A percentile compares a stretch with the other conserved stretches of the same genome.
Evolutionary conservation across 2,113 vertebrate species (phyloP).

Genomic region (Daubentonia madagascariensis): DNA sequence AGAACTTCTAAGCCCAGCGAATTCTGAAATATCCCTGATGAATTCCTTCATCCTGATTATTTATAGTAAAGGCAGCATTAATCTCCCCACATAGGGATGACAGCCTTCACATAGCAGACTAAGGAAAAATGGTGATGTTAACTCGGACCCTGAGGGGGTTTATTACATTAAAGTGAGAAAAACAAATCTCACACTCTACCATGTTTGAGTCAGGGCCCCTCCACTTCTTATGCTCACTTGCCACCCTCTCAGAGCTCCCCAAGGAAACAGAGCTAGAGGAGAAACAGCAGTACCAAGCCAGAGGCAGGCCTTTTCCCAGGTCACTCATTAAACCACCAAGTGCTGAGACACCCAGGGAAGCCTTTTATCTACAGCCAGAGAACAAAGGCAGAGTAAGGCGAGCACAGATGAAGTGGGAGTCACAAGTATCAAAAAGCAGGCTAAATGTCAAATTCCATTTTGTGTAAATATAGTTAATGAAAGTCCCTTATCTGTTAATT

Average conservation of each 20-base stretch:
- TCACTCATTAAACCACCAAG: neutral
- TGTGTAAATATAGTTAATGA: neutral
- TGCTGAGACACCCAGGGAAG: neutral
- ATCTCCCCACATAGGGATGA: conserved; percentile 68
- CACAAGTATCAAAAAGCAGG: neutral
- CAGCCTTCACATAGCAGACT: conserved; percentile 76
- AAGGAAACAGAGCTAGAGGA: neutral
- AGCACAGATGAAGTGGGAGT: neutral
- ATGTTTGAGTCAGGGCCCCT: neutral
- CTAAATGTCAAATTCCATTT: neutral
- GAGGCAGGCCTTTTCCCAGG: neutral
- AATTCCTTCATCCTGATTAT: conserved; percentile 51
- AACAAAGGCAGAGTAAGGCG: neutral
- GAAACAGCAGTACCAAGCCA: neutral
- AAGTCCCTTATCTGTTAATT: neutral
- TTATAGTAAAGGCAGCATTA: conserved; percentile 75
- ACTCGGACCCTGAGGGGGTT: conserved; percentile 71
- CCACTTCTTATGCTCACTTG: neutral
- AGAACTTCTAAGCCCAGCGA: conserved; percentile 26
- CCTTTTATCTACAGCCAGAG: neutral
- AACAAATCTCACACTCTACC: conserved; percentile 72
- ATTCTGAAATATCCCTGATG: conserved; percentile 10
- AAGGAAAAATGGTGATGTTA: conserved; percentile 73
- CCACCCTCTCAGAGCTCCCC: neutral
- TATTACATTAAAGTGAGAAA: conserved; percentile 78